Base-by-base conservation (phyloP, 2,888 invertebrate species). In the Campopleginae sp. region DNA sequence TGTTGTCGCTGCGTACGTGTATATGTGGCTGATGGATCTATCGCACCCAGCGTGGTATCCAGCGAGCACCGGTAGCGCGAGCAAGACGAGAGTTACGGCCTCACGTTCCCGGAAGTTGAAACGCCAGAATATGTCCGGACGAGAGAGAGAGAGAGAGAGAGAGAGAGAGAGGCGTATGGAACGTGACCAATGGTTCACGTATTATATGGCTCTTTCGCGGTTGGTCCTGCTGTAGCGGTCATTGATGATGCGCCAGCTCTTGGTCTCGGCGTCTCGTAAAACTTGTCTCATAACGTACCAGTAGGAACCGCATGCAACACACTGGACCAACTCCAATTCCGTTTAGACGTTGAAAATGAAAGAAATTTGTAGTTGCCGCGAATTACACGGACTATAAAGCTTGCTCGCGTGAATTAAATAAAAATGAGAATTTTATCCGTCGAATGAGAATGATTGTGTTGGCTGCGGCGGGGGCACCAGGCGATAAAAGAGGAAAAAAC, bases 101-200 rank as follows among this genome's bases (percentile, higher is more conserved):
- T 93, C 93, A 93, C 93, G 93, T 93, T 92, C 91, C 92, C 92
- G 93, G 93, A 93, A 92, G 93, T 92, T 88, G 89, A 89, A 88
- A 89, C 90, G 89, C 88, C 90, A 89, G 91, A 92, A 91, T n/a
- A n/a, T 89, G 90, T 91, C 92, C 93, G 93, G 92, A 92, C 91
- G 89, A 90, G 88, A 90, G 89, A n/a, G 72, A 75, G 74, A 63
- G 86, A 42, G 70, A 61, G 58, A 75, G 89, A 90, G 88, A 10
- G 31, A 48, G 87, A 44, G 44, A 33, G 86, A 44, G 66, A 80
- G 44, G 66, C 89, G 88, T 88, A 87, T 14, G 17, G 91, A 88
- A 92, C 92, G 92, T 91, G 92, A 90, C 89, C 71, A 17, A 78
- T 65, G 78, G 80, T 75, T 76, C 86, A 79, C 72, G 72, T 66